Percentiles rank a stretch among this genome's conserved stretches.
Evolutionary conservation across 2,888 invertebrate genomes (phyloP).

Genomic region (Anaspis maculata): DNA sequence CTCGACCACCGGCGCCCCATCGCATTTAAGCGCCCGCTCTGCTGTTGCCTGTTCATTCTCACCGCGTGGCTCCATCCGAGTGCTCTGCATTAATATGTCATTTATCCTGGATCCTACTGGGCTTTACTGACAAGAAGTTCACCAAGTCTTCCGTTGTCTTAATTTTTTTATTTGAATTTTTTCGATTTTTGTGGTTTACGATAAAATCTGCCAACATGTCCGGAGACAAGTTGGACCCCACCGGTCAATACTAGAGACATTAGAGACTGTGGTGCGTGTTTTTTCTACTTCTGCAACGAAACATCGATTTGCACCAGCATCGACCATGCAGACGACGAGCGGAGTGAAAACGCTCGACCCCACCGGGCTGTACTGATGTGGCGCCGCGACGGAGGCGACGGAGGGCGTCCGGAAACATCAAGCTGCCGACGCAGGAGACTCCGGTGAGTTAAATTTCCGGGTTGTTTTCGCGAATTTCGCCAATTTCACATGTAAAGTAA

Average conservation of each 20-base stretch:
- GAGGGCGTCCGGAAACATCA: conserved; percentile 42
- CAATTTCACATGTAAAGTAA: no score
- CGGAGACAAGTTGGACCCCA: conserved; percentile 40
- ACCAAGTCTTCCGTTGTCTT: no score
- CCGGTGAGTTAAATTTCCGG: conserved; percentile 35
- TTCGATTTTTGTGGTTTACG: no score
- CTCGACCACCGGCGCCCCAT: conserved; percentile 12
- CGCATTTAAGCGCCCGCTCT: conserved; percentile 31
- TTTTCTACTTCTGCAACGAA: no score
- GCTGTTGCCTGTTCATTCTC: conserved; percentile 29
- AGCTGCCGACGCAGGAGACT: conserved; percentile 41
- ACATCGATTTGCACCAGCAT: conserved; percentile 2
- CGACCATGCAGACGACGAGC: conserved; percentile 10
- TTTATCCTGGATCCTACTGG: conserved; percentile 40
- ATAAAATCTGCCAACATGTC: conserved; percentile 31
- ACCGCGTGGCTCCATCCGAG: conserved; percentile 17
- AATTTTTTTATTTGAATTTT: no score
- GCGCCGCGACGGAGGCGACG: conserved; percentile 40
- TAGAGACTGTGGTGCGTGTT: no score
- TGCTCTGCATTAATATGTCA: conserved; percentile 32
- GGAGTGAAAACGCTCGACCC: conserved; percentile 36
- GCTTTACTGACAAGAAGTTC: conserved; percentile 32
- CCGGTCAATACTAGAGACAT: conserved; percentile 36
- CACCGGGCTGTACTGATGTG: conserved; percentile 42
- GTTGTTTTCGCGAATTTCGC: no score